Evolutionary conservation across 1,140 invertebrate genomes (phyloP).

Genomic region (Pentalonia nigronervosa): DNA sequence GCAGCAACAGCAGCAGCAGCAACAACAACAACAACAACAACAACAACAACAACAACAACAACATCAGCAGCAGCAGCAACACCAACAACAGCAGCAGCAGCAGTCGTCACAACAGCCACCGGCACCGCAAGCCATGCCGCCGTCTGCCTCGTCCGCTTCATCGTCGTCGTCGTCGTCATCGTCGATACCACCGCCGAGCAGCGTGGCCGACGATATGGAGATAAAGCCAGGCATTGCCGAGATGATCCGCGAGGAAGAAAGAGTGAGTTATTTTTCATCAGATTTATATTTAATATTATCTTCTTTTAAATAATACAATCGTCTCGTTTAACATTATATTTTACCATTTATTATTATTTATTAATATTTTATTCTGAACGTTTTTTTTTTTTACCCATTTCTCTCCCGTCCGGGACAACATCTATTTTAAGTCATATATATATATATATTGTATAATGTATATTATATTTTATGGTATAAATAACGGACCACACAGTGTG

Average conservation of each 20-base stretch:
- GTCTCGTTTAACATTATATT: not conserved
- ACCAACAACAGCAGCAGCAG: constrained; percentile 3
- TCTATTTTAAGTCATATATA: constrained; percentile 26
- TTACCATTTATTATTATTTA: not conserved
- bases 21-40: constrained; percentile 26
- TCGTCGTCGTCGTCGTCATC: constrained; percentile 60
- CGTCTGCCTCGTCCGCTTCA: constrained; percentile 62
- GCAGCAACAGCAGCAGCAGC: constrained; percentile 1
- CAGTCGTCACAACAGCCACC: constrained; percentile 59
- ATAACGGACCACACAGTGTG: constrained; percentile 47
- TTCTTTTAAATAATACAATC: not conserved
- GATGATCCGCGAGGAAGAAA: constrained; percentile 93
- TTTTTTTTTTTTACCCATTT: not conserved
- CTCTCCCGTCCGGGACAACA: not conserved
- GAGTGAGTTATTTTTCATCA: constrained; percentile 75
- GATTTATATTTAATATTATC: not conserved
- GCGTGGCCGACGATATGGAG: constrained; percentile 79
- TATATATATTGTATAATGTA: not conserved
- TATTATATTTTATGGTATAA: constrained; percentile 33
- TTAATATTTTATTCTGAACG: not conserved
- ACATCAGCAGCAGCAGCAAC: constrained; percentile 33
- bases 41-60: constrained; percentile 58
- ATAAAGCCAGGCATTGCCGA: constrained; percentile 92
- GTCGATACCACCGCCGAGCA: constrained; percentile 61
- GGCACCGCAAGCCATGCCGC: constrained; percentile 58